Evolutionary conservation across 2,888 invertebrate genomes (phyloP), one percentile per base, ranked within the genome.

Genomic region (Drepanosiphum platanoidis): DNA sequence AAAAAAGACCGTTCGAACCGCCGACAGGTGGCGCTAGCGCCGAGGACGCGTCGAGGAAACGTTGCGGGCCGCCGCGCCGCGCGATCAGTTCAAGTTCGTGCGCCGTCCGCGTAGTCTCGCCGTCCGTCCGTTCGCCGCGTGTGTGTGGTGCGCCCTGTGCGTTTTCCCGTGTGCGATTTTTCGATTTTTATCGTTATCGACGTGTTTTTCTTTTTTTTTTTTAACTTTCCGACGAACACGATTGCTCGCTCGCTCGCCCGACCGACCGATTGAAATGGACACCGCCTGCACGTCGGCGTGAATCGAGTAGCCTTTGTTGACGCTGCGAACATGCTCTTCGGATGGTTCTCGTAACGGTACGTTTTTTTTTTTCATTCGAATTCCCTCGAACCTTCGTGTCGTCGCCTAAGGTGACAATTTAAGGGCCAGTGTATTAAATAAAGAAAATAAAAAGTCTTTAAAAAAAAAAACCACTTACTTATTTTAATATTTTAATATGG

Each of bases 51-150:
- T 34, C 75, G 68, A 77, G 68, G 84, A 84, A 84, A 75, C 84
- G 71, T 27, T 15, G 15, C 22, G 68, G 66, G 68, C n/a, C 4
- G 42, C 27, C 22, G 66, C 32, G 52, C 32, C 61, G 27, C 36
- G n/a, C 64, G 32, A 32, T 30, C 74, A 83, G 82, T 83, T 83
- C 82, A 83, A 84, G 84, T 84, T 84, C 84, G 77, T 30, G 77
- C 68, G 74, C 22, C 68, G 27, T 70, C 3, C 22, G 72, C 15
- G 30, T 5, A 22, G 22, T 32, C 78, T 18, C 22, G 8, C 9
- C 42, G 72, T 30, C 0, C 4, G 15, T 61, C 64, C 52, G 52
- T 22, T 30, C 36, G 42, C 8, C 15, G 61, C 7, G 52, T 74
- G 42, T 22, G 72, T 13, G n/a, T n/a, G 13, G 15, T 18, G 68